Evolutionary conservation across 2,888 invertebrate species (phyloP), one percentile per base, ranked within the genome.

Genomic region (Neoaliturus tenellus): DNA sequence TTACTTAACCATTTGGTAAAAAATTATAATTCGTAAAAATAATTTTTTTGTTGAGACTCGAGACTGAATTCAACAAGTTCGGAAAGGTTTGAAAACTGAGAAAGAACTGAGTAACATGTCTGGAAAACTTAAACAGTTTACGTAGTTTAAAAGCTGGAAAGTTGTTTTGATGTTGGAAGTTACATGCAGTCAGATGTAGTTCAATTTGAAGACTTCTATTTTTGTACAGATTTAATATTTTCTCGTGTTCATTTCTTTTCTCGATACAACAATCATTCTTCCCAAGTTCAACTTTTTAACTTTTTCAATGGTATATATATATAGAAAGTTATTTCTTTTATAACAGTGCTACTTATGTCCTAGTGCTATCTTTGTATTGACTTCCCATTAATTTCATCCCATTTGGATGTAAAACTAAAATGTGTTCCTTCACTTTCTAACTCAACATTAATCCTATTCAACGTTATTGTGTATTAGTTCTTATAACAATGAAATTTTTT

Each of bases 121-220:
- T 71, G 71, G 41, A 35, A 71, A 35, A 71, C 39, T 71, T 71
- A 71, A 71, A 71, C 71, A 71, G 71, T 71, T 62, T 71, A 71
- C 71, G 39, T 71, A 71, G 71, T 71, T 71, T 41, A 20, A 35
- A 71, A 71, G 71, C 39, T 41, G 14, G 25, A 62, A 62, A 62
- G 28, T 28, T 62, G 62, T 62, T 62, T 62, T 62, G 62, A 62
- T 62, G 62, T 28, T 17, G 62, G 62, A 62, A 62, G 62, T 62
- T 62, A 62, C 62, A 31, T 14, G 62, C 62, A 31, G 62, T 51
- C 51, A 51, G 51, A 51, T 51, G 23, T 51, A 51, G 51, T 51
- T 51, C 10, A 23, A 23, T 51, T 51, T 51, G 51, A 51, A 51
- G 20, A 23, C 23, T 23, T 20, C 51, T 8, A 51, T 23, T 51